Percentiles rank a stretch among this genome's conserved stretches.
Evolutionary conservation across 1,140 invertebrate genomes (phyloP).

Genomic region (Drosophila prosaltans): DNA sequence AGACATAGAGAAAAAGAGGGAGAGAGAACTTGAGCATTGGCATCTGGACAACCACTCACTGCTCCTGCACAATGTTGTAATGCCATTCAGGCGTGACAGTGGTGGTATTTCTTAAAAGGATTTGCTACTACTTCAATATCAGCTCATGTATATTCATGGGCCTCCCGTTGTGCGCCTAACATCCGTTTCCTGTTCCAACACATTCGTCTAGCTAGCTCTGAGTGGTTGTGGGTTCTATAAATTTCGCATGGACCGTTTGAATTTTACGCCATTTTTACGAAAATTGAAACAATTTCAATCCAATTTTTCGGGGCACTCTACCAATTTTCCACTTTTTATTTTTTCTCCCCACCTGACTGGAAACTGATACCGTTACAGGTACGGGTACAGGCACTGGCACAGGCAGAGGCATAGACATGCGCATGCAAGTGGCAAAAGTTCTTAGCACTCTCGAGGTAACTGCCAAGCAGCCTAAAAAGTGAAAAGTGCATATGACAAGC

Average conservation of each 20-base stretch:
- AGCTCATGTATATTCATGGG: slow-evolving; percentile 71
- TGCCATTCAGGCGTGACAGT: slow-evolving; percentile 6
- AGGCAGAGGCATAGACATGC: slow-evolving; percentile 14
- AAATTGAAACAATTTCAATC: slow-evolving; percentile 80
- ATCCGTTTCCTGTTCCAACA: slow-evolving; percentile 51
- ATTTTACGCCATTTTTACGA: slow-evolving; percentile 60
- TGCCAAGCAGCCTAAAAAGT: slow-evolving; percentile 50
- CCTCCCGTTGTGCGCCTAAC: slow-evolving; percentile 23
- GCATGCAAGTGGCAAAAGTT: slow-evolving; percentile 52
- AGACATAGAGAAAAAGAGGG: slow-evolving; percentile 2
- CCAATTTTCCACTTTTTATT: no score
- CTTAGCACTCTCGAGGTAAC: slow-evolving; percentile 37
- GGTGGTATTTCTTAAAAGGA: slow-evolving; percentile 59
- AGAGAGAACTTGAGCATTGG: slow-evolving; percentile 33
- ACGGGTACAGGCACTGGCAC: not conserved
- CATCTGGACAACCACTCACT: slow-evolving; percentile 30
- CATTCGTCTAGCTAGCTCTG: slow-evolving; percentile 10
- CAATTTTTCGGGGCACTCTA: slow-evolving; percentile 46
- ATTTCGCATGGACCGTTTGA: slow-evolving; percentile 60
- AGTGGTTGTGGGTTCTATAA: slow-evolving; percentile 42
- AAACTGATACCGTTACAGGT: no score
- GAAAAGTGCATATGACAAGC: slow-evolving; percentile 73
- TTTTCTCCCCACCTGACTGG: no score
- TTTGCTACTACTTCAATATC: slow-evolving; percentile 30
- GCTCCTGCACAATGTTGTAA: slow-evolving; percentile 11